These are phyloP conservation scores for Penaeus chinensis DNA, from an alignment of 1,140 invertebrate species.

Conservation along the genomic window DNA sequence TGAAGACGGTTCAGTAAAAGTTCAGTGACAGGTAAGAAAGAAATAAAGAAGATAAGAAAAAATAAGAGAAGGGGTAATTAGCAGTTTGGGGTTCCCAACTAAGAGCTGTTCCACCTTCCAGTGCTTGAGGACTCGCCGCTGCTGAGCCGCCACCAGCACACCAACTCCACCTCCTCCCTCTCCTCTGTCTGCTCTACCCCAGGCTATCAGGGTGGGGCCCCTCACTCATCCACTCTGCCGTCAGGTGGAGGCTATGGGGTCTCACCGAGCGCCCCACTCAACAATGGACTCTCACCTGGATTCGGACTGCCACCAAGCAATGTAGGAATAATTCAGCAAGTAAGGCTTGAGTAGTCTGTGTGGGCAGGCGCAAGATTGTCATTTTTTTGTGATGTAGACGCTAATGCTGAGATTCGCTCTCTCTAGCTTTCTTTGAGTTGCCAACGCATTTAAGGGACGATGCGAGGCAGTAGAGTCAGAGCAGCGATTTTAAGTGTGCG, in stretches of 20 bases:
- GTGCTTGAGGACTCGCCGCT: conserved; percentile 36
- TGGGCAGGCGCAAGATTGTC: too few species aligned
- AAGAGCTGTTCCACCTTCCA: neutral
- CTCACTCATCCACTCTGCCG: neutral
- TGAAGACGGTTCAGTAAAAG: too few species aligned
- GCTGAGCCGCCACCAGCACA: conserved; percentile 23
- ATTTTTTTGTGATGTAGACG: too few species aligned
- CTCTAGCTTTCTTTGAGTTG: too few species aligned
- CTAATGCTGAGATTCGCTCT: too few species aligned
- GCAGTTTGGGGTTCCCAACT: neutral
- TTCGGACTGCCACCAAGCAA: conserved; percentile 7
- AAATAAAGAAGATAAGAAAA: neutral
- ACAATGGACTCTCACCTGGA: neutral
- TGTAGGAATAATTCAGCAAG: conserved; percentile 40
- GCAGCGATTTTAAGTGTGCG: too few species aligned
- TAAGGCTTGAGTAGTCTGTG: conserved; percentile 2
- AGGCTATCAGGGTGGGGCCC: neutral
- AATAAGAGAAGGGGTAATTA: neutral
- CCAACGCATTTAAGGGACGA: too few species aligned
- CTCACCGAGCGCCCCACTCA: neutral
- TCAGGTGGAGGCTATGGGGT: neutral
- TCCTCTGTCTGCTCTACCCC: conserved; percentile 17
- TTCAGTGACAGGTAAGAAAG: neutral
- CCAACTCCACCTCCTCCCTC: conserved; percentile 41
- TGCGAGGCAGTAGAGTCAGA: too few species aligned